These are phyloP conservation scores for Magallana nippona DNA, from an alignment of 2,888 invertebrate species.

Conservation along the genomic window DNA sequence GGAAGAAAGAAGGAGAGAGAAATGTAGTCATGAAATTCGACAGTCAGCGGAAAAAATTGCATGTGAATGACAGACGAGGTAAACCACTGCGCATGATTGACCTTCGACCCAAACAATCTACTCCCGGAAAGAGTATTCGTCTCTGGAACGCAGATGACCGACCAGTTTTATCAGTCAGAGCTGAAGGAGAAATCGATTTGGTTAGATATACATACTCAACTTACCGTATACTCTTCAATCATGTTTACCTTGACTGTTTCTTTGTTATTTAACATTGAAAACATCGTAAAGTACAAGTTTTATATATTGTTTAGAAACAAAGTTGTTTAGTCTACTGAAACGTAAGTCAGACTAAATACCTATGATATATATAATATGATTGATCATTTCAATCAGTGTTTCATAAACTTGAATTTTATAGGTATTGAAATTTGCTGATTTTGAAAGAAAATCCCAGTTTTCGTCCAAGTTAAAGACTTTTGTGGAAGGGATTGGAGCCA, in stretches of 20 bases:
- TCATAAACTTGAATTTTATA: slow-evolving; percentile 45
- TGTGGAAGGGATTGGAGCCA: slow-evolving; percentile 52
- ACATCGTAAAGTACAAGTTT: no score
- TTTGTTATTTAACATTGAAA: no score
- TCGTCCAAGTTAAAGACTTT: slow-evolving; percentile 60
- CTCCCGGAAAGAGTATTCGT: slow-evolving; percentile 36
- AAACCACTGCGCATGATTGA: slow-evolving; percentile 69
- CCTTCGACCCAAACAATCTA: slow-evolving; percentile 42
- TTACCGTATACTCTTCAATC: background rate
- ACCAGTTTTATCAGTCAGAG: slow-evolving; percentile 44
- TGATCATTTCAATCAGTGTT: background rate
- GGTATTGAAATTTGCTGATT: slow-evolving; percentile 68
- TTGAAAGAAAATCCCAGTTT: slow-evolving; percentile 59
- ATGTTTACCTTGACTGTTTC: background rate
- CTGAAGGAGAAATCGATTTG: slow-evolving; percentile 54
- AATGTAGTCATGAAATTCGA: slow-evolving; percentile 66
- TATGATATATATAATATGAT: no score
- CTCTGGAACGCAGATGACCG: slow-evolving; percentile 48
- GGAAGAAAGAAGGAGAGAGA: slow-evolving; percentile 62
- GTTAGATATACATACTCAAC: slow-evolving; percentile 38
- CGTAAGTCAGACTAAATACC: no score
- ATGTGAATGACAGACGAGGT: slow-evolving; percentile 61
- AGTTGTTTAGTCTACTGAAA: no score
- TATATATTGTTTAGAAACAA: no score
- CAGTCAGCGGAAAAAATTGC: slow-evolving; percentile 59